A percentile compares a stretch with the other conserved stretches of the same genome.
These are phyloP conservation scores for Coleophora deauratella DNA, from an alignment of 2,888 invertebrate species.

Conservation along the genomic window DNA sequence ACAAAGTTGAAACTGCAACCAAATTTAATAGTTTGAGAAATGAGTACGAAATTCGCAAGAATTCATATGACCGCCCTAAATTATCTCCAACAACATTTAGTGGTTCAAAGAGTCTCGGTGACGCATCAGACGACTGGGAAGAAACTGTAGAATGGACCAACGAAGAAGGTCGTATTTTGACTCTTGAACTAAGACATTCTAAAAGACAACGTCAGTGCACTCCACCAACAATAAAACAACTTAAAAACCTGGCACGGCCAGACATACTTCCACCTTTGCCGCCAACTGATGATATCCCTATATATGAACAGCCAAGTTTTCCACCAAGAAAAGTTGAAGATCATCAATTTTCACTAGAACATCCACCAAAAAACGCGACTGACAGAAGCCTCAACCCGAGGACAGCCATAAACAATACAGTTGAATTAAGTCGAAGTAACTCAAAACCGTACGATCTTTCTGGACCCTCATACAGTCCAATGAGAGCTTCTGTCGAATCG, in stretches of 20 bases:
- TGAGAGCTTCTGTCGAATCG: constrained; percentile 68
- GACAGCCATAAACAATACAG: constrained; percentile 40
- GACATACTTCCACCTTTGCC: constrained; percentile 80
- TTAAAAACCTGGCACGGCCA: constrained; percentile 72
- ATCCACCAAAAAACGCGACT: constrained; percentile 78
- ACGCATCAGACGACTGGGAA: constrained; percentile 43
- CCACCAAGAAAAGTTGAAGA: constrained; percentile 70
- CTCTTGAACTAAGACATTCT: constrained; percentile 82
- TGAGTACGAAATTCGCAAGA: constrained; percentile 79
- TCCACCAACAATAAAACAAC: constrained; percentile 60
- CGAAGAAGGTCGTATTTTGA: constrained; percentile 78
- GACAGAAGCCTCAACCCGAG: constrained; percentile 77
- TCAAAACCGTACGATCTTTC: constrained; percentile 34
- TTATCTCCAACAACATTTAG: constrained; percentile 38
- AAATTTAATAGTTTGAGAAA: constrained; percentile 81
- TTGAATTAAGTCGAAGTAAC: constrained; percentile 30
- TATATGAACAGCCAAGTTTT: constrained; percentile 75
- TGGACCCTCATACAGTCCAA: constrained; percentile 48
- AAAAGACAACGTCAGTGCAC: constrained; percentile 79
- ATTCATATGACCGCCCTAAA: constrained; percentile 55
- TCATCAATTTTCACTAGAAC: constrained; percentile 40
- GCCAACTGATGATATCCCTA: constrained; percentile 63
- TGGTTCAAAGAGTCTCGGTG: constrained; percentile 41
- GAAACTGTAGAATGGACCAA: constrained; percentile 51
- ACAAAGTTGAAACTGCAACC: constrained; percentile 44